These are phyloP conservation scores for Prenolepis imparis DNA, from an alignment of 2,888 invertebrate species.

Conservation along the genomic window DNA sequence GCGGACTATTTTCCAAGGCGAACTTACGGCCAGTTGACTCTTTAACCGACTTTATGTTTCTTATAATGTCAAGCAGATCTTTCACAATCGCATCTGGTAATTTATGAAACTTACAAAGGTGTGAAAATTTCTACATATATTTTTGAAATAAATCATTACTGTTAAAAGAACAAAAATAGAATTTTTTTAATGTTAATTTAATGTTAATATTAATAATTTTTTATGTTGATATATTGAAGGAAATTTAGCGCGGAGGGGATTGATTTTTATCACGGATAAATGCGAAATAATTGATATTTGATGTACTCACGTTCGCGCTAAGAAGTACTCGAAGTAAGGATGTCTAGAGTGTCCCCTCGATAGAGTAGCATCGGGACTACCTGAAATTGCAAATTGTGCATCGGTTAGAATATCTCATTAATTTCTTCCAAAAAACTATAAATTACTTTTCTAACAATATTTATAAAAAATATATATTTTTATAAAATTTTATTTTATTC, in stretches of 20 bases:
- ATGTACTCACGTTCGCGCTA: constrained; percentile 67
- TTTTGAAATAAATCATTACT: neutral
- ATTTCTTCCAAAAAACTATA: neutral
- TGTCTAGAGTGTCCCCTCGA: constrained; percentile 53
- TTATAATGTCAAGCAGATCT: neutral
- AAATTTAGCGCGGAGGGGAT: neutral
- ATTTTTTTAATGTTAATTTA: neutral
- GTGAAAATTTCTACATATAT: constrained; percentile 5
- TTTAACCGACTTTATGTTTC: constrained; percentile 41
- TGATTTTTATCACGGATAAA: neutral
- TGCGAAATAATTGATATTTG: neutral
- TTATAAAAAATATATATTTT: neutral
- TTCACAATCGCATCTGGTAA: neutral
- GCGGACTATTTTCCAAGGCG: constrained; percentile 21
- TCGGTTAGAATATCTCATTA: constrained; percentile 4
- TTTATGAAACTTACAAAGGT: neutral
- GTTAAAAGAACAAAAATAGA: neutral
- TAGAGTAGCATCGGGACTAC: constrained; percentile 71
- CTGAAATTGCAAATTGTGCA: constrained; percentile 66
- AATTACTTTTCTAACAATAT: constrained; percentile 19
- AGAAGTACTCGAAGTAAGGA: constrained; percentile 58
- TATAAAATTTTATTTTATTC: neutral
- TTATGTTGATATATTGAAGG: neutral
- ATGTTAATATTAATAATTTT: neutral
- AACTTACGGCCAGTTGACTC: constrained; percentile 29